Evolutionary conservation across 2,888 invertebrate genomes (phyloP), one percentile per base, ranked within the genome.

Genomic region (Arctia plantaginis): DNA sequence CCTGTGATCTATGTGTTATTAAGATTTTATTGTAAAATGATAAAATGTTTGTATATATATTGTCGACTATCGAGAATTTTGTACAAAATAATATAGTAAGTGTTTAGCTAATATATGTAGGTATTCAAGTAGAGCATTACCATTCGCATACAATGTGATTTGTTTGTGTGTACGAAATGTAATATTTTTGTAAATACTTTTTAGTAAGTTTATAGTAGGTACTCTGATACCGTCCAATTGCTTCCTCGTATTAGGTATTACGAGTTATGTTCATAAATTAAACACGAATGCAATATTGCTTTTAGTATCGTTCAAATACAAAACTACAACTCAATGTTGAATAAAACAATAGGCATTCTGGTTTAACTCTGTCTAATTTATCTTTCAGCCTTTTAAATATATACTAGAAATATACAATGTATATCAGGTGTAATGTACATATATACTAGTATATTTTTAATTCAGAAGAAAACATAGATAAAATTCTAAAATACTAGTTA

Each of bases 1-100:
- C 92, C 95, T 95, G 95, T 95, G 95, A 95, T 95, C 93, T 94
- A 90, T 92, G 90, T 93, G 89, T 92, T 88, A 89, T 88, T 92
- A 91, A 91, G 89, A 85, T 85, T 89, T 89, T 62, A 59, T 30
- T 90, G 86, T 90, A 88, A 88, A 90, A 86, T 90, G 80, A 80
- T 90, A 88, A 85, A 80, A 75, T 82, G 79, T 82, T 82, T 82
- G 82, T 84, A 85, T 79, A n/a, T n/a, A 82, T 86, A 85, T 73
- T 73, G 72, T 79, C 72, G 71, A 72, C 62, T 78, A 77, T 78
- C 39, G 64, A 78, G 73, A 78, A 84, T 78, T 75, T 82, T 90
- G 89, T 89, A 90, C 86, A 89, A 88, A 88, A 80, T 80, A 80
- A 75, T 80, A 30, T 82, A 33, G 74, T 75, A 73, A 44, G 33